phyloP scores from a whole-genome alignment of 1,140 invertebrate genomes.

The Scaptomyza hsui region DNA sequence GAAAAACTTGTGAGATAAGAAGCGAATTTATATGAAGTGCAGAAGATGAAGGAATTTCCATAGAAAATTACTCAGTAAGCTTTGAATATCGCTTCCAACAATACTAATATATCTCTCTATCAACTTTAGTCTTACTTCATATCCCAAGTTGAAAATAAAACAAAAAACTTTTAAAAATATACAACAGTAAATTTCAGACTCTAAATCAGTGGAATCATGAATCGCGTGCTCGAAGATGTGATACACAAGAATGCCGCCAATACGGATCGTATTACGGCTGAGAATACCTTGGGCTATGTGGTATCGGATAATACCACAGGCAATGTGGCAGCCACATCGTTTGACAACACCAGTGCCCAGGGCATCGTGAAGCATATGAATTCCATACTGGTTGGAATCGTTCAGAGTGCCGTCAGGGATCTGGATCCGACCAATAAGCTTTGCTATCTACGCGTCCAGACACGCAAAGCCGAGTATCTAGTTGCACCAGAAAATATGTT shows the following conservation, averaged over 20 bases:
- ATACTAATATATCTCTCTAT: too few species aligned
- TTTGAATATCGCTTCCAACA: background rate
- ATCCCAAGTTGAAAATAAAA: slow-evolving; percentile 3
- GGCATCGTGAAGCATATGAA: slow-evolving; percentile 70
- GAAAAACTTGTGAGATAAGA: slow-evolving; percentile 6
- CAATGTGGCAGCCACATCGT: slow-evolving; percentile 62
- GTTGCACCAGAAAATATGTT: slow-evolving; percentile 76
- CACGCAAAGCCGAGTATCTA: slow-evolving; percentile 76
- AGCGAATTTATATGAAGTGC: background rate
- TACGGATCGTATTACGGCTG: slow-evolving; percentile 66
- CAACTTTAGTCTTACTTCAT: background rate
- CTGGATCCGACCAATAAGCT: slow-evolving; percentile 67
- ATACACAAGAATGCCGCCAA: slow-evolving; percentile 42
- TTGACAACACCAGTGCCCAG: slow-evolving; percentile 73
- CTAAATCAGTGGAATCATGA: slow-evolving; percentile 18
- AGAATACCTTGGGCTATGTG: slow-evolving; percentile 67
- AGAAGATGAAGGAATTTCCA: background rate
- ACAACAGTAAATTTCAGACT: background rate
- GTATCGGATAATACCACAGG: slow-evolving; percentile 62
- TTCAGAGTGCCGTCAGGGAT: slow-evolving; percentile 71
- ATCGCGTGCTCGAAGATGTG: slow-evolving; percentile 64
- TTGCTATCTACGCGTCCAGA: slow-evolving; percentile 62
- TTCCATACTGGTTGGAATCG: slow-evolving; percentile 38
- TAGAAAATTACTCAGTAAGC: background rate
- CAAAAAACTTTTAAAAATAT: background rate